These are phyloP conservation scores for Mantis religiosa DNA, from an alignment of 2,888 invertebrate genomes.

Conservation along the genomic window DNA sequence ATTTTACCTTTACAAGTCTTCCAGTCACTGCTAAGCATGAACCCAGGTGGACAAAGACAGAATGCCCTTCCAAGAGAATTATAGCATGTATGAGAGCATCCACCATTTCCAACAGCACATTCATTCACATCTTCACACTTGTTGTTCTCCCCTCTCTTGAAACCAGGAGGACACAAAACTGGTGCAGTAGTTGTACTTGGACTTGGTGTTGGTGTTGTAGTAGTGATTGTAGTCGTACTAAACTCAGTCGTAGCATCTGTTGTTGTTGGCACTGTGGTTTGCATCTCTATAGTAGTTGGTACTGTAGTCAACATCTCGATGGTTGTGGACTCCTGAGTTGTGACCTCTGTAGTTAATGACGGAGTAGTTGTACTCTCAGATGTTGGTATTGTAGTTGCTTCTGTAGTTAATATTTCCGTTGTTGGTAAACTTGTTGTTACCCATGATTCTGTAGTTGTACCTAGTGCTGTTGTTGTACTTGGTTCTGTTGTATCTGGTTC, in stretches of 20 bases:
- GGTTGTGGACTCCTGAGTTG: not conserved
- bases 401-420: not conserved
- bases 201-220: not conserved
- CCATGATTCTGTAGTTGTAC: not conserved
- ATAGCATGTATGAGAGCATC: slow-evolving; percentile 49
- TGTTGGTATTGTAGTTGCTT: not conserved
- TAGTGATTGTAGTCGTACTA: not conserved
- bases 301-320: not conserved
- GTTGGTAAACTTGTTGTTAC: not conserved
- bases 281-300: not conserved
- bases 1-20: slow-evolving; percentile 28
- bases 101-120: slow-evolving; percentile 35
- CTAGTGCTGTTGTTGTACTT: not conserved
- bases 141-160: not conserved
- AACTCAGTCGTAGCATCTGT: not conserved
- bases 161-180: slow-evolving; percentile 36
- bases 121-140: slow-evolving; percentile 43
- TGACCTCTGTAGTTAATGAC: not conserved
- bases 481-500: too few species aligned
- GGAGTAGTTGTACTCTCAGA: not conserved
- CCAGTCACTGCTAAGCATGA: slow-evolving; percentile 25
- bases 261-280: not conserved
- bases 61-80: slow-evolving; percentile 46
- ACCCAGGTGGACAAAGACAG: slow-evolving; percentile 28
- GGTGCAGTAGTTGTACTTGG: not conserved